These are phyloP conservation scores for Pollenia amentaria DNA, from an alignment of 2,888 invertebrate genomes.

Conservation along the genomic window DNA sequence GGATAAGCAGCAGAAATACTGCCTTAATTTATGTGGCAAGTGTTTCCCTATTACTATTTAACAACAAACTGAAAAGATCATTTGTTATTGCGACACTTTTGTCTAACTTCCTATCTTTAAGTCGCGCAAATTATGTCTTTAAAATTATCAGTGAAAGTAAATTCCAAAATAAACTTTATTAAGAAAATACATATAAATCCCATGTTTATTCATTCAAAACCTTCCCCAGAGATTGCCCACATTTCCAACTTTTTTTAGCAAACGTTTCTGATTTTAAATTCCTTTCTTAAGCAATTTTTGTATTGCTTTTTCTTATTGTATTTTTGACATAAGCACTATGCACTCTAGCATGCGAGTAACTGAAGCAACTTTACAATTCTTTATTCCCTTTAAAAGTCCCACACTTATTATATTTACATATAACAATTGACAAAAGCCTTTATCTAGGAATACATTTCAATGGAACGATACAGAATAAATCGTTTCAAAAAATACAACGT, in stretches of 20 bases:
- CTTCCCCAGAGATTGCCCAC: background rate
- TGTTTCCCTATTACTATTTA: too few species aligned
- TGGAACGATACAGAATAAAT: background rate
- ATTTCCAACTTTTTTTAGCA: background rate
- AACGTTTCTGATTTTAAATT: background rate
- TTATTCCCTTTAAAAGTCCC: constrained; percentile 58
- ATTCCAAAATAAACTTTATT: background rate
- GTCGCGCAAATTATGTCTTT: background rate
- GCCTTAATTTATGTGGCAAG: too few species aligned
- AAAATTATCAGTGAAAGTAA: background rate
- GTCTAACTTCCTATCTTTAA: too few species aligned
- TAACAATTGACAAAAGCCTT: constrained; percentile 38
- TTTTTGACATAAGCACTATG: background rate
- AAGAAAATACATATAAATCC: background rate
- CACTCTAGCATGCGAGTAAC: constrained; percentile 26
- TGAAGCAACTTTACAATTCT: constrained; percentile 31
- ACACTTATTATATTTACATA: constrained; percentile 56
- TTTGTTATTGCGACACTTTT: too few species aligned
- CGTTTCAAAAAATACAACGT: background rate
- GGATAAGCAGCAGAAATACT: too few species aligned
- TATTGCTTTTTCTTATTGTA: background rate
- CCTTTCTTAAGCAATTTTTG: background rate
- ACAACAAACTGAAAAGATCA: too few species aligned
- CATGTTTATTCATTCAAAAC: background rate
- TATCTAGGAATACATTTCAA: constrained; percentile 12